phyloP scores from a whole-genome alignment of 2,113 vertebrate genomes.

The Otocyon megalotis region DNA sequence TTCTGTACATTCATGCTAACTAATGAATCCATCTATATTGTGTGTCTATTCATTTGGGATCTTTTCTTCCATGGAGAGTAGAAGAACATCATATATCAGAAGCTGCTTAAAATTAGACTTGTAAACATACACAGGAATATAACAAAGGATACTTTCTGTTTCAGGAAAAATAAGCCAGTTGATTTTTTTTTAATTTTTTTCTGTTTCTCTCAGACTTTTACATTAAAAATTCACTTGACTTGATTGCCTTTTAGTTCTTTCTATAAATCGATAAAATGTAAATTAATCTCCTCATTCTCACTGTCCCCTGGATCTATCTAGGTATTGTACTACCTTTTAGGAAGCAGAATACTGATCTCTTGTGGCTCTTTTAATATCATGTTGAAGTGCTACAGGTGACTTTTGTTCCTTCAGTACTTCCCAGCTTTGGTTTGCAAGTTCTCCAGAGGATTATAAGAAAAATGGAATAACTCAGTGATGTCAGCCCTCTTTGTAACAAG shows the following conservation, averaged over 20 bases:
- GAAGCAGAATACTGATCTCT: background rate
- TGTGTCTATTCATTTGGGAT: background rate
- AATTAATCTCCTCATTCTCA: background rate
- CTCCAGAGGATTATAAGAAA: constrained; percentile 67
- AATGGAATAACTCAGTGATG: constrained; percentile 62
- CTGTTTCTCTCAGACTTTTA: constrained; percentile 54
- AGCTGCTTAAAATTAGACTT: background rate
- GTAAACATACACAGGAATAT: background rate
- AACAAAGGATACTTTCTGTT: background rate
- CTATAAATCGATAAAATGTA: constrained; percentile 53
- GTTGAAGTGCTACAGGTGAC: constrained; percentile 39
- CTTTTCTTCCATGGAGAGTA: background rate
- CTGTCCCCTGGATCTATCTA: background rate
- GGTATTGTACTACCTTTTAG: constrained; percentile 26
- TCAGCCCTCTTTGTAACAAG: constrained; percentile 62
- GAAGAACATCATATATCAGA: background rate
- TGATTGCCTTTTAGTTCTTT: constrained; percentile 52
- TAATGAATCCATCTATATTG: background rate
- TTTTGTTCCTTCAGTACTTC: constrained; percentile 61
- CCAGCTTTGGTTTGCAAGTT: constrained; percentile 52
- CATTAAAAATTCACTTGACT: background rate
- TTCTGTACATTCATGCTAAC: background rate
- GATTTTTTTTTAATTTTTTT: constrained; percentile 20
- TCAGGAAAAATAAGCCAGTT: constrained; percentile 2
- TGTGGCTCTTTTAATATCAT: constrained; percentile 26